Evolutionary conservation across 1,140 invertebrate genomes (phyloP).

Genomic region (Rhagoletis pomonella): DNA sequence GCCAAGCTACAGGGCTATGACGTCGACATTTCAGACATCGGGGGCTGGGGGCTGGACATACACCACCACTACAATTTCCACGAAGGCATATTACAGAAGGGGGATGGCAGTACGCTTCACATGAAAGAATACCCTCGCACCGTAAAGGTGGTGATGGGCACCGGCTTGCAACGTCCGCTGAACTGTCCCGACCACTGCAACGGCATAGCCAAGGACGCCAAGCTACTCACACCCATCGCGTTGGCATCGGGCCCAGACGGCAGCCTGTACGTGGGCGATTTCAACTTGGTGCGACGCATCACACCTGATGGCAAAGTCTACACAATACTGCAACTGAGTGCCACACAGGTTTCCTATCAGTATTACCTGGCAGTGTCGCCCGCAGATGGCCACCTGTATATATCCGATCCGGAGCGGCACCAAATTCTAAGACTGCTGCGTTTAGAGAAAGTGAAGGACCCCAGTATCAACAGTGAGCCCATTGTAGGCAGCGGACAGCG

Average conservation of each 20-base stretch:
- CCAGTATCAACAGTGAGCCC: slow-evolving; percentile 88
- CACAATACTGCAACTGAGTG: slow-evolving; percentile 93
- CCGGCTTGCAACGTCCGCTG: slow-evolving; percentile 87
- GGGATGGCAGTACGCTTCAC: slow-evolving; percentile 94
- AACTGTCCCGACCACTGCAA: slow-evolving; percentile 88
- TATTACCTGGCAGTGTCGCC: slow-evolving; percentile 97
- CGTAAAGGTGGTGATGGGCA: slow-evolving; percentile 94
- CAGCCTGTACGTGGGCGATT: slow-evolving; percentile 97
- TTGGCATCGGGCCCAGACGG: slow-evolving; percentile 96
- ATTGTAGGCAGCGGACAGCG: slow-evolving; percentile 96
- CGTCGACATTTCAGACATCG: slow-evolving; percentile 96
- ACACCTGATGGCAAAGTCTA: slow-evolving; percentile 93
- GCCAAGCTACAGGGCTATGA: slow-evolving; percentile 97
- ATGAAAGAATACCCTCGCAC: slow-evolving; percentile 94
- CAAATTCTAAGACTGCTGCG: slow-evolving; percentile 86
- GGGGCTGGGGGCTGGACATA: slow-evolving; percentile 97
- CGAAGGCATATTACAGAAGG: slow-evolving; percentile 96
- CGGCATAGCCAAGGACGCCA: slow-evolving; percentile 88
- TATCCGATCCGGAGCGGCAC: slow-evolving; percentile 95
- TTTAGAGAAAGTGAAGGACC: slow-evolving; percentile 86
- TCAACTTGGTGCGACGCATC: slow-evolving; percentile 94
- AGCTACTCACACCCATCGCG: slow-evolving; percentile 92
- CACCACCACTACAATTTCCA: slow-evolving; percentile 99
- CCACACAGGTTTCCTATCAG: slow-evolving; percentile 94
- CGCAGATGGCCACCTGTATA: slow-evolving; percentile 94